Evolutionary conservation across 2,797 vertebrate genomes (phyloP).

Genomic region (Hozukius guyotensis): DNA sequence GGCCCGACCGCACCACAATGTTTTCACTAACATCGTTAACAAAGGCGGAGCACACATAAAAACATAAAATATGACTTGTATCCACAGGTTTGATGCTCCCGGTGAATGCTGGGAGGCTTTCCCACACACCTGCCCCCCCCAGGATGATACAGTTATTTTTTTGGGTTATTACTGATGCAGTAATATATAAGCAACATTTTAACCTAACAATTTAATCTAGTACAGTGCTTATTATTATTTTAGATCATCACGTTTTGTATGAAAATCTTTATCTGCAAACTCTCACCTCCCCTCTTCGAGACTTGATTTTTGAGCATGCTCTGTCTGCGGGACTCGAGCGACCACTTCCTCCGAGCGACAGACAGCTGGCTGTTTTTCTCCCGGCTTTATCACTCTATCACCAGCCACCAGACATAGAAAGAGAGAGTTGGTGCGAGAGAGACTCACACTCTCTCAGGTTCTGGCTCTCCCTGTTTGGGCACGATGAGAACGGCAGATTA

Average conservation of each 20-base stretch:
- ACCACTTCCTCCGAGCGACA: slow-evolving; percentile 83
- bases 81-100: not conserved
- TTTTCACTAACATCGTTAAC: not conserved
- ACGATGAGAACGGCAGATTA: slow-evolving; percentile 81
- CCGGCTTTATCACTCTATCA: slow-evolving; percentile 82
- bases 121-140: not conserved
- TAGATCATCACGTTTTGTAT: not conserved
- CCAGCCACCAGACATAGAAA: slow-evolving; percentile 73
- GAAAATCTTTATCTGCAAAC: not conserved
- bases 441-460: slow-evolving; percentile 48
- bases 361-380: slow-evolving; percentile 82
- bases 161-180: not conserved
- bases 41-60: not conserved
- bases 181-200: not conserved
- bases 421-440: slow-evolving; percentile 30
- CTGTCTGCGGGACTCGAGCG: slow-evolving; percentile 62
- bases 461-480: slow-evolving; percentile 83
- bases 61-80: not conserved
- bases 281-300: slow-evolving; percentile 43
- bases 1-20: not conserved
- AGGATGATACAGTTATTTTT: not conserved
- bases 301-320: slow-evolving; percentile 25
- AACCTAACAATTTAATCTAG: not conserved
- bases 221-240: not conserved
- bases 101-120: not conserved